These are phyloP conservation scores for Verasper variegatus DNA, from an alignment of 2,113 vertebrate genomes.

Conservation along the genomic window DNA sequence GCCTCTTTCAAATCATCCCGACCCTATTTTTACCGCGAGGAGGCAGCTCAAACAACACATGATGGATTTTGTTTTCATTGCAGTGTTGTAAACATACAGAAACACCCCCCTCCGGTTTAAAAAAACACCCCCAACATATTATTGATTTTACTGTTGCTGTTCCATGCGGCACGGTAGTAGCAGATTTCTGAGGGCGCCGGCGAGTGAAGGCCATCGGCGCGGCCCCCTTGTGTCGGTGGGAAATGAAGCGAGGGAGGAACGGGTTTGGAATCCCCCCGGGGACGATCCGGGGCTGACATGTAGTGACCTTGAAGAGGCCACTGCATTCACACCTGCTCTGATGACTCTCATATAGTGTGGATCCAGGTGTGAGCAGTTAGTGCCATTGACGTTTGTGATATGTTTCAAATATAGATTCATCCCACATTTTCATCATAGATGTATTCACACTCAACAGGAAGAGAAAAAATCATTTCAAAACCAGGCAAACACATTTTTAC, in stretches of 20 bases:
- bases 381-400: background rate
- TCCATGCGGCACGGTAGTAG: conserved; percentile 19
- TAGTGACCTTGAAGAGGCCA: conserved; percentile 19
- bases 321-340: background rate
- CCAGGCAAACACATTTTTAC: conserved; percentile 1
- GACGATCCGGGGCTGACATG: conserved; percentile 8
- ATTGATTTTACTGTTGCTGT: conserved; percentile 64
- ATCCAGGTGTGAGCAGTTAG: conserved; percentile 6
- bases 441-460: background rate
- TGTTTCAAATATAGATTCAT: background rate
- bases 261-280: conserved; percentile 22
- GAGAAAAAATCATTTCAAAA: conserved; percentile 33
- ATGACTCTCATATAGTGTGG: background rate
- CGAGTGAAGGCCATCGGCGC: conserved; percentile 54
- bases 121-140: conserved; percentile 24
- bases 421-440: background rate
- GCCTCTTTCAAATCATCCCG: background rate
- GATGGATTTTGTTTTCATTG: conserved; percentile 54
- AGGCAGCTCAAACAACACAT: conserved; percentile 1
- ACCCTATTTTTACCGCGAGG: background rate
- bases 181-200: conserved; percentile 39
- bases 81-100: conserved; percentile 39
- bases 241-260: conserved; percentile 51
- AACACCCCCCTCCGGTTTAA: conserved; percentile 12
- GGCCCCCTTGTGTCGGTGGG: conserved; percentile 31